Percentiles rank a stretch among this genome's conserved stretches.
These are phyloP conservation scores for Schizotus pectinicornis DNA, from an alignment of 2,888 invertebrate species.

Conservation along the genomic window DNA sequence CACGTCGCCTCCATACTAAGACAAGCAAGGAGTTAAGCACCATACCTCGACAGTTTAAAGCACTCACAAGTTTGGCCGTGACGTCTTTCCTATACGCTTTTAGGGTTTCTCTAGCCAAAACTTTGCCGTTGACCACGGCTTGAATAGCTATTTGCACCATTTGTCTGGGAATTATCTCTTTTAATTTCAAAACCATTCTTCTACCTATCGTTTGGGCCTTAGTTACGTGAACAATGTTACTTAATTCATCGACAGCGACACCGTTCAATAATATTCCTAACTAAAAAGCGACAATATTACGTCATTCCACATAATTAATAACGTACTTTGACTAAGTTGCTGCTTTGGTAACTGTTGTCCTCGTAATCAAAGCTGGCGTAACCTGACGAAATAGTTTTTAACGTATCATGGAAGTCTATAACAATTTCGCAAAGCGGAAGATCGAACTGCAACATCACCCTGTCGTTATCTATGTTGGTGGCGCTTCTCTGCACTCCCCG, in stretches of 20 bases:
- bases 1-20: conserved; percentile 90
- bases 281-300: conserved; percentile 56
- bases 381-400: conserved; percentile 90
- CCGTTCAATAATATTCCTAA: conserved; percentile 83
- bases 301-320: conserved; percentile 14
- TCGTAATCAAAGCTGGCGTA: conserved; percentile 97
- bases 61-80: conserved; percentile 85
- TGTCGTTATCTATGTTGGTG: conserved; percentile 79
- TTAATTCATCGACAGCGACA: conserved; percentile 79
- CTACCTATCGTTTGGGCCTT: conserved; percentile 71
- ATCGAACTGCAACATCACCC: conserved; percentile 81
- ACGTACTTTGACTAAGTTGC: conserved; percentile 79
- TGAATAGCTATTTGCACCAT: conserved; percentile 89
- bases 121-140: conserved; percentile 78
- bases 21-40: too few species aligned
- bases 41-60: conserved; percentile 69
- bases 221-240: conserved; percentile 77
- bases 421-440: conserved; percentile 94
- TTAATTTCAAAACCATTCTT: conserved; percentile 74
- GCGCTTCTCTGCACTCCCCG: conserved; percentile 75
- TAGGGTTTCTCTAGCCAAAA: conserved; percentile 84
- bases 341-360: conserved; percentile 79
- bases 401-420: conserved; percentile 90
- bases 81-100: conserved; percentile 92
- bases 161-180: conserved; percentile 87